These are phyloP conservation scores for Conopomorpha cramerella DNA, from an alignment of 1,140 invertebrate genomes.

Conservation along the genomic window DNA sequence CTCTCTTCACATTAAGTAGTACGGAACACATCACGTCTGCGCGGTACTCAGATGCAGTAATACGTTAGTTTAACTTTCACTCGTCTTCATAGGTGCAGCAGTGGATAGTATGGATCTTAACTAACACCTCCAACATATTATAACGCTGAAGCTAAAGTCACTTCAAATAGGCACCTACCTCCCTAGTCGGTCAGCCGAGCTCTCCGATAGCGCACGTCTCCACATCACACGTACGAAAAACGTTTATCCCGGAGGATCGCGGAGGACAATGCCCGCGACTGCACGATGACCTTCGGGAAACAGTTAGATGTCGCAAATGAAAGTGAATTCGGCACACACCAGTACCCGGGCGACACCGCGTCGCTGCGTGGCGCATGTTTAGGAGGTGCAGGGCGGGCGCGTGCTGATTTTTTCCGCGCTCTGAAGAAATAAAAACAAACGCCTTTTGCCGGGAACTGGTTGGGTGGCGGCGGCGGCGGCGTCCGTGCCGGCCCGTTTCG, in stretches of 20 bases:
- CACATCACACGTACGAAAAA: constrained; percentile 22
- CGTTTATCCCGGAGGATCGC: too few relatives aligned
- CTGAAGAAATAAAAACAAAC: constrained; percentile 56
- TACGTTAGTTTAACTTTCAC: too few relatives aligned
- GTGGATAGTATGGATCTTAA: too few relatives aligned
- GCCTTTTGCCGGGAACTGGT: constrained; percentile 39
- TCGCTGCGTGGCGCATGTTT: constrained; percentile 60
- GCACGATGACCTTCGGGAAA: constrained; percentile 55
- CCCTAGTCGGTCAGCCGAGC: constrained; percentile 33
- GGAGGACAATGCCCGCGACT: constrained; percentile 12
- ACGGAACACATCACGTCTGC: constrained; percentile 14
- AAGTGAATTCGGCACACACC: constrained; percentile 54
- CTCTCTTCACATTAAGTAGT: constrained; percentile 18
- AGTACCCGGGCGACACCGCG: constrained; percentile 50
- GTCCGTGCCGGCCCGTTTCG: neutral
- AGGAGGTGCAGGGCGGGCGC: constrained; percentile 54
- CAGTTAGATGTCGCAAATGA: constrained; percentile 57
- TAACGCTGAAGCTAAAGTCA: too few relatives aligned
- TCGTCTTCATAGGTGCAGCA: too few relatives aligned
- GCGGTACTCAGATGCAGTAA: too few relatives aligned
- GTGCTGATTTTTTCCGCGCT: constrained; percentile 52
- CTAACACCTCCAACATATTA: too few relatives aligned
- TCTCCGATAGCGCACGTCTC: constrained; percentile 27
- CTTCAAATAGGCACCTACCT: too few relatives aligned
- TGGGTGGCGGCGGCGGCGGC: constrained; percentile 13